These are phyloP conservation scores for Apantesis nais DNA, from an alignment of 2,888 invertebrate genomes.

Conservation along the genomic window DNA sequence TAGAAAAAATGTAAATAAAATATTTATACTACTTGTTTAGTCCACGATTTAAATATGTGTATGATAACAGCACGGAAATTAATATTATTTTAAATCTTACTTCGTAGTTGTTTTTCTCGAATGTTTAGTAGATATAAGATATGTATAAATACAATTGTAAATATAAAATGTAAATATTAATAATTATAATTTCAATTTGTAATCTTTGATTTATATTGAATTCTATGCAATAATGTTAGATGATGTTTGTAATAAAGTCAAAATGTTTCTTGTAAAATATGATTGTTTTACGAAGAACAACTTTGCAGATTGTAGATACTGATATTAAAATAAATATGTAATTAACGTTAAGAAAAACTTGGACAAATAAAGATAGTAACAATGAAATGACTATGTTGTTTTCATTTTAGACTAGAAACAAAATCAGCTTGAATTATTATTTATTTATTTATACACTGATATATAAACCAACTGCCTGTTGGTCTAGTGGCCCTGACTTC, in stretches of 20 bases:
- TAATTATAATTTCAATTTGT: conserved; percentile 18
- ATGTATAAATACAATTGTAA: conserved; percentile 45
- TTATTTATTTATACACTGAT: too few relatives aligned
- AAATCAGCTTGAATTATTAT: not conserved
- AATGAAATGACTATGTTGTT: conserved; percentile 52
- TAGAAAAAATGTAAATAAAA: conserved; percentile 35
- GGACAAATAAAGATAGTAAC: conserved; percentile 84
- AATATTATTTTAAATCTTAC: conserved; percentile 45
- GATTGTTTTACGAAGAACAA: conserved; percentile 41
- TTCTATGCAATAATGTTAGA: conserved; percentile 34
- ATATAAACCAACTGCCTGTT: too few relatives aligned
- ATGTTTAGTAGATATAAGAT: conserved; percentile 45
- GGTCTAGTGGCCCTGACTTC: too few relatives aligned
- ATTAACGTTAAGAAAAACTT: conserved; percentile 67
- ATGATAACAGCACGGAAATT: conserved; percentile 53
- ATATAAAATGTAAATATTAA: conserved; percentile 51
- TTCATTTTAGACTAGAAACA: not conserved
- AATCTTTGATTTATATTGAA: conserved; percentile 26
- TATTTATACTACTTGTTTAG: conserved; percentile 32
- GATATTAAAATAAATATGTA: conserved; percentile 53
- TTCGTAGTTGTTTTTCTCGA: conserved; percentile 57
- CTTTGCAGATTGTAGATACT: conserved; percentile 48
- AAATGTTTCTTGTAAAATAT: conserved; percentile 34
- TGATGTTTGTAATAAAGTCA: conserved; percentile 26
- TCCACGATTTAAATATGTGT: conserved; percentile 43